Evolutionary conservation across 2,888 invertebrate species (phyloP).

Genomic region (Nysson spinosus): DNA sequence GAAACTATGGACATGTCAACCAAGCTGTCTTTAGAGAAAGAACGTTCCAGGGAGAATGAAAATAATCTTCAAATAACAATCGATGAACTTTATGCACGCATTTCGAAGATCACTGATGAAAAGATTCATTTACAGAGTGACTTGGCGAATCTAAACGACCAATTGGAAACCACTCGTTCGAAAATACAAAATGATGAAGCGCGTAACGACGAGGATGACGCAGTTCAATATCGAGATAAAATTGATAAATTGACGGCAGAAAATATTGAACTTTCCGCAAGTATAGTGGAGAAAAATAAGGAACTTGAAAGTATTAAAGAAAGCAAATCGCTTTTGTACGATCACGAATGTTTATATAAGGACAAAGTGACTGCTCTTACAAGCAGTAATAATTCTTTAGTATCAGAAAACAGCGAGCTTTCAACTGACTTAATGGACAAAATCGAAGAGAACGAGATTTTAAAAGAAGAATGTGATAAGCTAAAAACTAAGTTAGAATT

Average conservation of each 20-base stretch:
- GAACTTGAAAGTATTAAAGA: constrained; percentile 65
- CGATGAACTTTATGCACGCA: constrained; percentile 56
- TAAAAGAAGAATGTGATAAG: constrained; percentile 54
- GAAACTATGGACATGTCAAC: constrained; percentile 69
- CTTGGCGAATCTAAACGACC: constrained; percentile 42
- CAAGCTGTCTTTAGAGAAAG: constrained; percentile 60
- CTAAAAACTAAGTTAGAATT: constrained; percentile 52
- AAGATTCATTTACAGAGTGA: constrained; percentile 55
- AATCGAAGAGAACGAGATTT: constrained; percentile 65
- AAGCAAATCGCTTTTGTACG: constrained; percentile 55
- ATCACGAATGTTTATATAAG: constrained; percentile 65
- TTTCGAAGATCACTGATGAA: constrained; percentile 55
- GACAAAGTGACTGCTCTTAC: constrained; percentile 47
- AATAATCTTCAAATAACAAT: constrained; percentile 53
- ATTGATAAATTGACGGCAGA: constrained; percentile 59
- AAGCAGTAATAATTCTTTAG: constrained; percentile 50
- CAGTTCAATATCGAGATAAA: constrained; percentile 49
- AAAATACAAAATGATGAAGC: constrained; percentile 22
- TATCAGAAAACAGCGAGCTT: constrained; percentile 62
- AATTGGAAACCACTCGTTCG: constrained; percentile 39
- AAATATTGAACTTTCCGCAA: constrained; percentile 78
- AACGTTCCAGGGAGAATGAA: constrained; percentile 21
- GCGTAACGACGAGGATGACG: constrained; percentile 43
- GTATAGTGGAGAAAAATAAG: constrained; percentile 80
- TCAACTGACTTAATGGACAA: constrained; percentile 66